Evolutionary conservation across 2,888 invertebrate genomes (phyloP).

Genomic region (Chalcosyrphus nemorum): DNA sequence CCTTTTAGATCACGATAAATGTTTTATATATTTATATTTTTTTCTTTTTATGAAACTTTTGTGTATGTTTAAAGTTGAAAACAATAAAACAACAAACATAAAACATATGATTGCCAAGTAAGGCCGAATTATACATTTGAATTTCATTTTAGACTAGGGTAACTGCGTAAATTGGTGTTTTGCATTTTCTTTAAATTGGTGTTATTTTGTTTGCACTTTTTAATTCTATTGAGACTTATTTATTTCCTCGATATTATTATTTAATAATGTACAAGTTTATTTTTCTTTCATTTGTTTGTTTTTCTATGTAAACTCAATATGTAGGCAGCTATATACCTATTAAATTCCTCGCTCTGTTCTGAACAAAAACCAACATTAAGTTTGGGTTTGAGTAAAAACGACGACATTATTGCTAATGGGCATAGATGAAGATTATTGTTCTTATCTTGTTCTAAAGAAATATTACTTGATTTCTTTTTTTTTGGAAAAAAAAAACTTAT

Average conservation of each 20-base stretch:
- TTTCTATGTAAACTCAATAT: not conserved
- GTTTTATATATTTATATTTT: not conserved
- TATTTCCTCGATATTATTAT: not conserved
- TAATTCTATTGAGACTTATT: slow-evolving; percentile 3
- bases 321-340: not conserved
- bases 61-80: not conserved
- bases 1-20: too few species aligned
- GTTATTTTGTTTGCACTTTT: slow-evolving; percentile 13
- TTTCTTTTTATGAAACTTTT: not conserved
- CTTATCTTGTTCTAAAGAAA: not conserved
- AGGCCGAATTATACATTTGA: not conserved
- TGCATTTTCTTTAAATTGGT: slow-evolving; percentile 4
- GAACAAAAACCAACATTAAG: not conserved
- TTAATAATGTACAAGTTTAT: too few species aligned
- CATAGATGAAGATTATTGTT: not conserved
- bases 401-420: not conserved
- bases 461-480: not conserved
- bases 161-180: slow-evolving; percentile 33
- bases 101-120: not conserved
- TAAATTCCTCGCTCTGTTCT: slow-evolving; percentile 3
- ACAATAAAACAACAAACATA: not conserved
- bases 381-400: not conserved
- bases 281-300: not conserved
- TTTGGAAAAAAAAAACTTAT: too few species aligned
- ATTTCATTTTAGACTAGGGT: slow-evolving; percentile 38